A percentile compares a stretch with the other conserved stretches of the same genome.
Conservation (phyloP, 2,888 invertebrate species). For the Chelonus formosanus region DNA sequence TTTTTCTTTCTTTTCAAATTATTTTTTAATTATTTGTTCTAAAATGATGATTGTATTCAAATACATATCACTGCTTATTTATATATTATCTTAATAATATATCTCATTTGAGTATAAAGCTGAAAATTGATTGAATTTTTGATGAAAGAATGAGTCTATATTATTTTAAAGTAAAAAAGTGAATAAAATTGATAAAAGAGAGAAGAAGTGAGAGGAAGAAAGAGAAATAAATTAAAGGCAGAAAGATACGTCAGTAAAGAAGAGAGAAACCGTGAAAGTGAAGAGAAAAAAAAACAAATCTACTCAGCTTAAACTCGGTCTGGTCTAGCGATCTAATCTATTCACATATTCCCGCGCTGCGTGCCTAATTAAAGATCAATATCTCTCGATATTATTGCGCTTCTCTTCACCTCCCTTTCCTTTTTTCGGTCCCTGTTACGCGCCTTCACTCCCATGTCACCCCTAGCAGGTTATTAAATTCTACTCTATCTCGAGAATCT, state of each 20-base stretch:
- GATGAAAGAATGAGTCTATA: slow-evolving; percentile 14
- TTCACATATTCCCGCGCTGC: slow-evolving; percentile 59
- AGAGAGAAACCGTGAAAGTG: slow-evolving; percentile 40
- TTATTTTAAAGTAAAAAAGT: slow-evolving; percentile 8
- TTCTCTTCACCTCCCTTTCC: slow-evolving; percentile 42
- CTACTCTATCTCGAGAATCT: slow-evolving; percentile 61
- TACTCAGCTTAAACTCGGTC: slow-evolving; percentile 44
- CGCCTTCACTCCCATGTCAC: slow-evolving; percentile 39
- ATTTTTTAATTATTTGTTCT: neutral
- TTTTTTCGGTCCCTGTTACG: slow-evolving; percentile 31
- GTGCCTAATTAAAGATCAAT: slow-evolving; percentile 66
- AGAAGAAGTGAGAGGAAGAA: slow-evolving; percentile 7
- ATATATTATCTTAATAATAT: slow-evolving; percentile 5
- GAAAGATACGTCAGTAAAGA: slow-evolving; percentile 22
- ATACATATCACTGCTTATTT: too few species aligned
- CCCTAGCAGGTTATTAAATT: slow-evolving; percentile 64
- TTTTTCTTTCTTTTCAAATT: neutral
- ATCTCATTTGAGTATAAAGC: slow-evolving; percentile 13
- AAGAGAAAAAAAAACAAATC: slow-evolving; percentile 39
- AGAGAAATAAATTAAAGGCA: slow-evolving; percentile 28
- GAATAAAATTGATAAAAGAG: slow-evolving; percentile 19
- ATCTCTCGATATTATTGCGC: slow-evolving; percentile 65
- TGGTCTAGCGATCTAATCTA: slow-evolving; percentile 62
- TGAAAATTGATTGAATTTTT: slow-evolving; percentile 24
- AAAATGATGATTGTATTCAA: neutral